Base-by-base conservation (phyloP, 2,888 invertebrate species). In the Tridacna crocea region DNA sequence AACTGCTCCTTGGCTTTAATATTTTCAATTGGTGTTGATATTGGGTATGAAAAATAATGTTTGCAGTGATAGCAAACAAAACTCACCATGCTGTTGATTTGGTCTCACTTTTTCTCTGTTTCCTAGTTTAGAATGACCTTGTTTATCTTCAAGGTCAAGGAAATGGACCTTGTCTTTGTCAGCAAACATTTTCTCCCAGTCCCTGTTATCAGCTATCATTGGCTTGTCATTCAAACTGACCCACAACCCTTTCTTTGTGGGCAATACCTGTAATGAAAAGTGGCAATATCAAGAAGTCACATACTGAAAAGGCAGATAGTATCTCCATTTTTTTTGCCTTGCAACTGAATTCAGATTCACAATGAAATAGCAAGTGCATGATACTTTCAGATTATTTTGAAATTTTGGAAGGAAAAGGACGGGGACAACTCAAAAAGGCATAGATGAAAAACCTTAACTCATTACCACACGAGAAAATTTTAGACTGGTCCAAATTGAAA, bases 121-220 rank as follows among this genome's bases (percentile, higher is more conserved):
- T 22, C 51, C 26, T 51, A 22, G 26, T 24, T 51, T 51, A 1
- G 22, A 6, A 24, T 17, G 6, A 13, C 47, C 26, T 24, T 70
- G 75, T 75, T 79, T 83, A 24, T 87, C 84, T 75, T 90, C 89
- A 72, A 91, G 63, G 36, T 88, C 83, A 19, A 93, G 79, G 74
- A 91, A 90, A 65, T 92, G 89, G 19, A 93, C 90, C 0, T 87
- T 88, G n/a, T 84, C 81, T 51, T 91, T 89, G 46, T 81, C 84
- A 11, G 48, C 24, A 80, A 92, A 92, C 89, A 91, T 90, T 70
- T 89, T 86, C 80, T 91, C 92, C 75, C 89, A 80, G 51, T 92
- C 91, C 0, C 77, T 77, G 72, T 91, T 90, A 79, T 94, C 93
- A 19, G 91, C 88, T 72, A 93, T 88, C 89, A 94, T 85, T n/a